Conservation (phyloP, 92 coral and sea anemone species). For the Zoanthus sansibaricus region DNA sequence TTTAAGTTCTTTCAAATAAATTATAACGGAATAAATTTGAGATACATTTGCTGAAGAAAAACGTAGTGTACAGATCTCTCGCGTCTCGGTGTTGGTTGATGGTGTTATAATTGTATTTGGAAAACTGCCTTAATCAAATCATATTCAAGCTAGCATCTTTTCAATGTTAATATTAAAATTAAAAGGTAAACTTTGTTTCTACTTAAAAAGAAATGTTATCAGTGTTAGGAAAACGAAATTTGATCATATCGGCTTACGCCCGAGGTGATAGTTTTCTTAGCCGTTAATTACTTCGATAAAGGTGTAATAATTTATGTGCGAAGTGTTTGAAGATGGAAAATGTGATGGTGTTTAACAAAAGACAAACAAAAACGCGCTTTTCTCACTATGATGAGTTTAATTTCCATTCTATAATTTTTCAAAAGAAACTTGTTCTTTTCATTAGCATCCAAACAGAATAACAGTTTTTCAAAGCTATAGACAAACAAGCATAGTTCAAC, state of each 20-base stretch:
- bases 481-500: background rate
- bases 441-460: background rate
- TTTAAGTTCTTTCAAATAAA: background rate
- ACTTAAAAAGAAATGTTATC: background rate
- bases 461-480: background rate
- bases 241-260: background rate
- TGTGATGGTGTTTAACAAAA: background rate
- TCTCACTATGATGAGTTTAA: background rate
- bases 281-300: background rate
- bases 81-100: too few species aligned
- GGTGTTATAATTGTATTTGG: background rate
- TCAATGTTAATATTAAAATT: background rate
- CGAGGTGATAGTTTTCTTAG: background rate
- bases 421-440: background rate
- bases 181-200: slow-evolving; percentile 1
- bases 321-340: background rate
- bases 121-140: background rate
- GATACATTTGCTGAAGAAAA: background rate
- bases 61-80: too few species aligned
- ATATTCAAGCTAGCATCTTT: slow-evolving; percentile 1
- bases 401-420: background rate
- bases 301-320: background rate
- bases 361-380: background rate
- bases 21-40: too few species aligned
- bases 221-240: background rate